phyloP scores from a whole-genome alignment of 2,888 invertebrate species.

The Drosophila mimetica region DNA sequence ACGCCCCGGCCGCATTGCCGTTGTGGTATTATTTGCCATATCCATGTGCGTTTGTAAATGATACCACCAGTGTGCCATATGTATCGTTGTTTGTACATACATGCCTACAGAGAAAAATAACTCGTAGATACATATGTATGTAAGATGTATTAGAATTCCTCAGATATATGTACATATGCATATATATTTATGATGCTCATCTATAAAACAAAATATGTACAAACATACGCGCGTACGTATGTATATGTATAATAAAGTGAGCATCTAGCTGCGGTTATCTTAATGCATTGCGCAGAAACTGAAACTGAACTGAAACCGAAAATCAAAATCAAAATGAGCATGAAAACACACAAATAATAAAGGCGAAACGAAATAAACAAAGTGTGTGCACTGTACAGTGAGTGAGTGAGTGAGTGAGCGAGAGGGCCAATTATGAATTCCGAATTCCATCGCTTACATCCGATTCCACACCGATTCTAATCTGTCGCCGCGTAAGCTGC shows the following conservation, averaged over 20 bases:
- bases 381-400: conserved; percentile 16
- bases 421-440: conserved; percentile 32
- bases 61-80: conserved; percentile 32
- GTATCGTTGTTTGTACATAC: conserved; percentile 23
- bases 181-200: conserved; percentile 41
- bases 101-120: conserved; percentile 31
- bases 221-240: conserved; percentile 8
- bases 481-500: conserved; percentile 18
- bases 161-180: conserved; percentile 18
- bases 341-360: no score
- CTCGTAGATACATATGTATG: conserved; percentile 42
- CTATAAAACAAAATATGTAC: conserved; percentile 38
- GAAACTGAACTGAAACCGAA: conserved; percentile 12
- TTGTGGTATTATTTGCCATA: conserved; percentile 10
- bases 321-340: no score
- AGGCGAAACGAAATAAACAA: conserved; percentile 28
- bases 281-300: conserved; percentile 35
- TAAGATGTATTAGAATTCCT: conserved; percentile 40
- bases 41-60: conserved; percentile 39
- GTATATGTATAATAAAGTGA: conserved; percentile 28
- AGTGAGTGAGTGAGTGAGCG: no score
- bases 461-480: conserved; percentile 16
- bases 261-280: conserved; percentile 32
- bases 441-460: conserved; percentile 27
- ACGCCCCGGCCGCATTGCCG: neutral